Conservation (phyloP, 2,888 invertebrate genomes). For the Caenorhabditis uteleia region DNA sequence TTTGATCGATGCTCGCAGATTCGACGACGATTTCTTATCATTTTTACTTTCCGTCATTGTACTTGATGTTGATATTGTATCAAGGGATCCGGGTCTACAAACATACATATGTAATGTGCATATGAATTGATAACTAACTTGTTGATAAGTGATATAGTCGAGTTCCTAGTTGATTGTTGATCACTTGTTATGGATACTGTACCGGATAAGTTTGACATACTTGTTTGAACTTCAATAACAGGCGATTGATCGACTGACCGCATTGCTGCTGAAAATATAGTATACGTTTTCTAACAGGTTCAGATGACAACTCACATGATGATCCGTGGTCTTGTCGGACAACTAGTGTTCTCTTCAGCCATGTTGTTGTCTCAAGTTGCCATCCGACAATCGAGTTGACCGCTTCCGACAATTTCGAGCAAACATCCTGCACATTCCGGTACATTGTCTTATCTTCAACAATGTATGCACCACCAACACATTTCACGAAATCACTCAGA, state of each 20-base stretch:
- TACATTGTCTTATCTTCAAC: slow-evolving; percentile 77
- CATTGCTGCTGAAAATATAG: slow-evolving; percentile 13
- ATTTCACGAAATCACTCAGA: slow-evolving; percentile 83
- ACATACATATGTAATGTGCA: background rate
- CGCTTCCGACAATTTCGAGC: slow-evolving; percentile 79
- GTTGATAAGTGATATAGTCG: slow-evolving; percentile 32
- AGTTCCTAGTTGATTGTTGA: slow-evolving; percentile 17
- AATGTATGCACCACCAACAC: slow-evolving; percentile 68
- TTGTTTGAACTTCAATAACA: slow-evolving; percentile 13
- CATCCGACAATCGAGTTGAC: slow-evolving; percentile 85
- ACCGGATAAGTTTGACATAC: too few relatives aligned
- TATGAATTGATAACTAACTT: slow-evolving; percentile 7
- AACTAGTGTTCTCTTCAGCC: slow-evolving; percentile 75
- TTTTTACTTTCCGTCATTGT: slow-evolving; percentile 6
- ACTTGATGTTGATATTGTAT: slow-evolving; percentile 8
- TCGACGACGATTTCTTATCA: slow-evolving; percentile 59
- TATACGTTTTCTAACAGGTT: background rate
- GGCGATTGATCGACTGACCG: slow-evolving; percentile 39
- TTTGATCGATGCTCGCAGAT: slow-evolving; percentile 52
- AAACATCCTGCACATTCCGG: slow-evolving; percentile 71
- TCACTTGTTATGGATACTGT: slow-evolving; percentile 15
- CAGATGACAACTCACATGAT: background rate
- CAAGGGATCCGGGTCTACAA: slow-evolving; percentile 14
- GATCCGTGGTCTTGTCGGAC: slow-evolving; percentile 62
- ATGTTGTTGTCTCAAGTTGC: slow-evolving; percentile 87